These are phyloP conservation scores for Epirrhoe alternata DNA, from an alignment of 2,888 invertebrate species.

Conservation along the genomic window DNA sequence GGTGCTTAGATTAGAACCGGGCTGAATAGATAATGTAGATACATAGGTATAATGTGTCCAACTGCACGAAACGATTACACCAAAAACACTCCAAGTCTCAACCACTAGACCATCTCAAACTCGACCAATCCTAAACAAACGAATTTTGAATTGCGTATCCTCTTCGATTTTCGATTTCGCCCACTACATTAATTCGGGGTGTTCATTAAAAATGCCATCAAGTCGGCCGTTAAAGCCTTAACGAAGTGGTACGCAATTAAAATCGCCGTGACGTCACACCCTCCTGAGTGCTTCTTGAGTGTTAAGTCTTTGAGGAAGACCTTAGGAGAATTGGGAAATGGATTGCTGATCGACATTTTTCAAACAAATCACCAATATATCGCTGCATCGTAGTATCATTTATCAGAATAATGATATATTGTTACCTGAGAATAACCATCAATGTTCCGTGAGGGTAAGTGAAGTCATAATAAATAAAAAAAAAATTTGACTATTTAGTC, in stretches of 20 bases:
- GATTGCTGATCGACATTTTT: slow-evolving; percentile 67
- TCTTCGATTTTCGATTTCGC: slow-evolving; percentile 81
- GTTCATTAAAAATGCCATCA: slow-evolving; percentile 86
- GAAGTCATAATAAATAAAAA: no score
- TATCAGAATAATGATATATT: no score
- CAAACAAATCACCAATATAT: no score
- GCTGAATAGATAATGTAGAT: no score
- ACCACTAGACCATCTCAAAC: slow-evolving; percentile 54
- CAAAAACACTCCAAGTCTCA: slow-evolving; percentile 46
- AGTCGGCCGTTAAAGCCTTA: slow-evolving; percentile 69
- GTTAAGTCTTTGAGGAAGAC: slow-evolving; percentile 61
- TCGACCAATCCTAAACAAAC: slow-evolving; percentile 80
- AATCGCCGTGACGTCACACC: slow-evolving; percentile 82
- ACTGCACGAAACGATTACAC: slow-evolving; percentile 18
- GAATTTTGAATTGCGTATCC: slow-evolving; percentile 52
- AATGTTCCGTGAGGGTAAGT: no score
- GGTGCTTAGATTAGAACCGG: no score
- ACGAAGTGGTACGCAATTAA: slow-evolving; percentile 85
- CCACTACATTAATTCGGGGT: slow-evolving; percentile 84
- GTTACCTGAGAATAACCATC: no score
- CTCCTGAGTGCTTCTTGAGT: slow-evolving; percentile 62
- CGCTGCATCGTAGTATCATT: no score
- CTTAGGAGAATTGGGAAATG: slow-evolving; percentile 77
- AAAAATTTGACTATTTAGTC: no score
- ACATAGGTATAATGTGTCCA: neutral